These are phyloP conservation scores for Sebastes oblongus DNA, from an alignment of 2,797 vertebrate species.

Conservation along the genomic window DNA sequence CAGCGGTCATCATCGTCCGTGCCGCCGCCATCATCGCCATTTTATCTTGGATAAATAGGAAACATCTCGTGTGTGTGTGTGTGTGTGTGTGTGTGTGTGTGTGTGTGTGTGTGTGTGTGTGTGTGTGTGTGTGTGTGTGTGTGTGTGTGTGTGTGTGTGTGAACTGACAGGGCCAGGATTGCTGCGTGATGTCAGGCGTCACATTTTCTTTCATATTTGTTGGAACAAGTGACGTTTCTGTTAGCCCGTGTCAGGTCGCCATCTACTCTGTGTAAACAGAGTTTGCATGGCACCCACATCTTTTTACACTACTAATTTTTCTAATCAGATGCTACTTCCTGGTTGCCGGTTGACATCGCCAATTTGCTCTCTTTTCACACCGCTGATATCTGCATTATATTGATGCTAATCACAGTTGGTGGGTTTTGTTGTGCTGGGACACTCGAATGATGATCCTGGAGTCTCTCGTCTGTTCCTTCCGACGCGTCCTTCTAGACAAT, in stretches of 20 bases:
- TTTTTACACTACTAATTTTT: conserved; percentile 36
- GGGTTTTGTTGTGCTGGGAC: conserved; percentile 42
- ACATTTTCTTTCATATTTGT: conserved; percentile 28
- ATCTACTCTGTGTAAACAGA: conserved; percentile 47
- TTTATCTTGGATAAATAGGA: conserved; percentile 72
- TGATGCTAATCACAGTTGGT: conserved; percentile 28
- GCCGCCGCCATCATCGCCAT: conserved; percentile 41
- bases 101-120: no score
- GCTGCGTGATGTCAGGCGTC: conserved; percentile 33
- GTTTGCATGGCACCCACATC: conserved; percentile 19
- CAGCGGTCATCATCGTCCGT: conserved; percentile 49
- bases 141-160: neutral
- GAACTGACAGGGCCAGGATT: conserved; percentile 62
- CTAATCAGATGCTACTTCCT: conserved; percentile 13
- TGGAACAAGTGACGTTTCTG: conserved; percentile 70
- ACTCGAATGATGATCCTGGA: conserved; percentile 38
- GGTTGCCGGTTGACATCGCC: conserved; percentile 4
- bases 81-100: neutral
- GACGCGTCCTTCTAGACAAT: conserved; percentile 59
- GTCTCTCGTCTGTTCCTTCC: conserved; percentile 33
- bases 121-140: no score
- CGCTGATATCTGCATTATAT: neutral
- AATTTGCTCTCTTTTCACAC: conserved; percentile 30
- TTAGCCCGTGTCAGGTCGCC: conserved; percentile 51
- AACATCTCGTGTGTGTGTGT: conserved; percentile 8